Percentiles rank a stretch among this genome's conserved stretches.
Evolutionary conservation across 1,140 invertebrate genomes (phyloP).

Genomic region (Penaeus vannamei): DNA sequence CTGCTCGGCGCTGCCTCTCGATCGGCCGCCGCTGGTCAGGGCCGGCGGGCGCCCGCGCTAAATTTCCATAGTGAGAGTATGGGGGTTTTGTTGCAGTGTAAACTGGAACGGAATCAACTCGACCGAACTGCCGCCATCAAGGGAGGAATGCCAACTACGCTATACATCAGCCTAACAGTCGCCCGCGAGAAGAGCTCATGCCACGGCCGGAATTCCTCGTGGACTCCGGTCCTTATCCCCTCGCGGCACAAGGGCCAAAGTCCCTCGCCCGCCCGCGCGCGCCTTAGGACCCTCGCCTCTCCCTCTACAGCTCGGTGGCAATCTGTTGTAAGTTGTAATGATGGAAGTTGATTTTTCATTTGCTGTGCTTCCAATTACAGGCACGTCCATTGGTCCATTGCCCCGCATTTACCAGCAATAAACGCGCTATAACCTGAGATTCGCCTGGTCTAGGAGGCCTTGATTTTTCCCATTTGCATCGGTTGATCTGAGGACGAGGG

Average conservation of each 20-base stretch:
- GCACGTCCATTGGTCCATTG: constrained; percentile 58
- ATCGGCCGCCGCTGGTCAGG: no score
- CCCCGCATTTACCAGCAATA: constrained; percentile 62
- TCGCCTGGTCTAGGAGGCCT: constrained; percentile 56
- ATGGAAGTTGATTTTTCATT: constrained; percentile 65
- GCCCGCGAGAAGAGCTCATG: constrained; percentile 19
- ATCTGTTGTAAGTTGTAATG: constrained; percentile 65
- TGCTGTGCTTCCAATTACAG: constrained; percentile 60
- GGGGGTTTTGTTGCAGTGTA: no score
- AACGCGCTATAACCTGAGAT: constrained; percentile 62
- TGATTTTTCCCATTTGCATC: constrained; percentile 62
- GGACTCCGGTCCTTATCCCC: constrained; percentile 6
- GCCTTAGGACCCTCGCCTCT: constrained; percentile 16
- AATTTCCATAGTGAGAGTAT: no score
- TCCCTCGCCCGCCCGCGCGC: not conserved
- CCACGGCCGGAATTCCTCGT: not conserved
- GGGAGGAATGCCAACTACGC: constrained; percentile 60
- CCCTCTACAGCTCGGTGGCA: constrained; percentile 53
- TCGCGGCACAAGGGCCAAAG: not conserved
- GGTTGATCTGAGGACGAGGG: not conserved
- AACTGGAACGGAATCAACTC: not conserved
- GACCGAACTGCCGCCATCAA: constrained; percentile 46
- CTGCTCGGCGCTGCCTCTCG: no score
- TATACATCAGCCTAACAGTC: constrained; percentile 65
- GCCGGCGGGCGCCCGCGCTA: no score